These are phyloP conservation scores for Apamea epomidion DNA, from an alignment of 2,888 invertebrate genomes.

Conservation along the genomic window DNA sequence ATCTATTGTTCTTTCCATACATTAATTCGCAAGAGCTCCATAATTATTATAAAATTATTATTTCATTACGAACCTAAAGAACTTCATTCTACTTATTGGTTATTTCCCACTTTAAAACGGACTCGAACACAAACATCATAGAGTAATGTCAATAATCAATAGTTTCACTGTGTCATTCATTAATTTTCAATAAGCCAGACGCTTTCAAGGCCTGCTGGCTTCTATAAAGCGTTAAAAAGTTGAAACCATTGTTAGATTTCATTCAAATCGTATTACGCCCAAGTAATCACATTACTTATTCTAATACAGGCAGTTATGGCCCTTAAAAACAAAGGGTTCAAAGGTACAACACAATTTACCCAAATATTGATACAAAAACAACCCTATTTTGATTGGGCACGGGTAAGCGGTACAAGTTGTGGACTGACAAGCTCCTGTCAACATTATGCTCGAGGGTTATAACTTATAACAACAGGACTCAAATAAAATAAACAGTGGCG, in stretches of 20 bases:
- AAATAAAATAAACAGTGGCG: constrained; percentile 23
- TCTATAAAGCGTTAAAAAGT: neutral
- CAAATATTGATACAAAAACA: constrained; percentile 17
- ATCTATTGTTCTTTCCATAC: too few species aligned
- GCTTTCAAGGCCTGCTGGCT: neutral
- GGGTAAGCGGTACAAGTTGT: constrained; percentile 23
- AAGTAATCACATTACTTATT: constrained; percentile 4
- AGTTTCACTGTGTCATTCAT: neutral
- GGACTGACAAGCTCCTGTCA: constrained; percentile 24
- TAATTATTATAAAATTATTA: neutral
- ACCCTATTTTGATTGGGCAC: constrained; percentile 35
- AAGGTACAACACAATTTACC: constrained; percentile 9
- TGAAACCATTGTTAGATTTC: neutral
- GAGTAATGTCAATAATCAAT: neutral
- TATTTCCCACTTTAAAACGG: constrained; percentile 18
- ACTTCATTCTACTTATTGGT: neutral
- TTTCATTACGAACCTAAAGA: neutral
- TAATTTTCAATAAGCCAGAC: constrained; percentile 1
- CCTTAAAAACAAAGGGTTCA: neutral
- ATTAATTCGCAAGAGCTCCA: too few species aligned
- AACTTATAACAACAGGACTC: constrained; percentile 1
- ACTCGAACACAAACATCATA: neutral
- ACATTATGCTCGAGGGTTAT: constrained; percentile 22
- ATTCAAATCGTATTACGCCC: neutral
- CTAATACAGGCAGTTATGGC: neutral